Base-by-base conservation (phyloP, 2,888 invertebrate species). In the Agelastica alni region DNA sequence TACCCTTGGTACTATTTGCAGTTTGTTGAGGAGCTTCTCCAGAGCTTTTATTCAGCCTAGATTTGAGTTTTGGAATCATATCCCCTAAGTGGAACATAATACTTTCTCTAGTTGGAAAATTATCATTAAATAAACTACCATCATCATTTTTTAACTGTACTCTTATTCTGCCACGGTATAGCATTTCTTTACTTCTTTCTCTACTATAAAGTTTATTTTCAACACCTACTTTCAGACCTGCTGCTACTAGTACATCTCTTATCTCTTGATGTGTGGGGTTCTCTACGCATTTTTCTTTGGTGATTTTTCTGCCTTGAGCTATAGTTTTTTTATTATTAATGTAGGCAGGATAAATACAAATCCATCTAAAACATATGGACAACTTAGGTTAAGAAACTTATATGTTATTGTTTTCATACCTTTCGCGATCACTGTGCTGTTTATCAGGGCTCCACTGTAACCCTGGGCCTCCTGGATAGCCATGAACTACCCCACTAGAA, bases 221-320 rank as follows among this genome's bases (percentile, higher is more conserved):
- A 5, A 96, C 89, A 18, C 89, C 91, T 51, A 96, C 87, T 66
- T 85, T 87, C 36, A 97, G 77, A 16, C 94, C 93, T 17, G 90
- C 87, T 6, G 91, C 86, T 12, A 88, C 81, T 43, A 97, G 79
- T 1, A 97, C 95, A 80, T 98, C 97, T 60, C 91, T 84, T 58
- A 99, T 97, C 79, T 99, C 99, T 67, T 91, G 87, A 74, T 90
- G 90, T 0, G 94, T 94, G 9, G 99, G 99, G 77, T 96, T 96
- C 66, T 97, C 96, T 0, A 98, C 90, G 74, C 93, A 94, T 73
- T 86, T 86, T 1, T 86, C 83, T 77, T 93, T 93, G 1, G 91
- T 78, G 14, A 99, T 79, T 64, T 87, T 85, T 22, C 99, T 82
- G 3, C 99, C 99, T 75, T 96, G 89, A 1, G 91, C 91, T 10